These are phyloP conservation scores for Calcarius lapponicus DNA, from an alignment of 2,797 vertebrate species.

Conservation along the genomic window DNA sequence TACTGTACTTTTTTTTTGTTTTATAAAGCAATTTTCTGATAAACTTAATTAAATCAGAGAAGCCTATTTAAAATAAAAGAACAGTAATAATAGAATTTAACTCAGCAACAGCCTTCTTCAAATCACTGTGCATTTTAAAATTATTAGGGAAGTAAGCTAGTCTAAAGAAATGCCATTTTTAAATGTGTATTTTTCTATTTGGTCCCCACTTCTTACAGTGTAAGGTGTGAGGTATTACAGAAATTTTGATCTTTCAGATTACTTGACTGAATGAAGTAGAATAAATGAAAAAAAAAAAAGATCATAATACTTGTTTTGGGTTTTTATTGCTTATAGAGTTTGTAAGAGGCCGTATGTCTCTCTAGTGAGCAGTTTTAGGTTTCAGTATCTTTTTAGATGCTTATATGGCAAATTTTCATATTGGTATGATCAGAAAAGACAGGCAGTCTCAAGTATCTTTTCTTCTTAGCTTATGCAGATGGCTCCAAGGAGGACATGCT, in stretches of 20 bases:
- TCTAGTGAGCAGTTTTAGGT: not conserved
- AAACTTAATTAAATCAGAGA: not conserved
- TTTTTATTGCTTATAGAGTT: not conserved
- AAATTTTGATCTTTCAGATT: not conserved
- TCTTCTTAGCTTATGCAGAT: not conserved
- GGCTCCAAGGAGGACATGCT: not conserved
- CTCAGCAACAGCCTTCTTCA: not conserved
- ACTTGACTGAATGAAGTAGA: not conserved
- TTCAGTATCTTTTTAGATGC: not conserved
- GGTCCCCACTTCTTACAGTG: not conserved
- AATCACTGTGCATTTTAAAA: not conserved
- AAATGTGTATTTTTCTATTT: not conserved
- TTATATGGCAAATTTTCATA: not conserved
- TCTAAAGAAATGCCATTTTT: not conserved
- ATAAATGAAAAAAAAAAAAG: not conserved
- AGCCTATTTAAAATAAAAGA: not conserved
- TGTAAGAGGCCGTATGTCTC: not conserved
- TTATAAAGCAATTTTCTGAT: not conserved
- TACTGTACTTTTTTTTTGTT: not conserved
- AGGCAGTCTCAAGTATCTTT: not conserved
- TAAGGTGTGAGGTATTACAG: not conserved
- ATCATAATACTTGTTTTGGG: not conserved
- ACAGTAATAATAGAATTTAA: not conserved
- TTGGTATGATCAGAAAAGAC: not conserved
- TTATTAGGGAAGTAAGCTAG: not conserved